Conservation (phyloP, 2,113 vertebrate species). For the Sander vitreus region DNA sequence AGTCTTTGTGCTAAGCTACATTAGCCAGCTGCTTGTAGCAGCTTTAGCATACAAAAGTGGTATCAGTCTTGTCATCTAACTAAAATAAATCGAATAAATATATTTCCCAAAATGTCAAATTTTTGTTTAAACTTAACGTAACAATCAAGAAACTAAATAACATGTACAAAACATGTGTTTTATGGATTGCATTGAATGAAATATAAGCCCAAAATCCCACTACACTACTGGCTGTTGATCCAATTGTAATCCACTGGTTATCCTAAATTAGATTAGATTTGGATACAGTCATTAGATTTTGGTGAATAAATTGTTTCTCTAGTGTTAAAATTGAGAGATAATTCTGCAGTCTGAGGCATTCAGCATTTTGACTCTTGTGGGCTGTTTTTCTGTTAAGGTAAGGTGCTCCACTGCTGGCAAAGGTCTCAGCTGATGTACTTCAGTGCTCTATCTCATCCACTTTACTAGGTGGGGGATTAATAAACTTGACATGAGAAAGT, state of each 20-base stretch:
- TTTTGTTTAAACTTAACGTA: background rate
- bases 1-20: background rate
- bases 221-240: background rate
- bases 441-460: conserved; percentile 58
- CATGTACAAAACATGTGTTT: background rate
- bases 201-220: background rate
- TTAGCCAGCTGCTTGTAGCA: background rate
- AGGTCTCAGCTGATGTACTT: conserved; percentile 55
- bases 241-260: background rate
- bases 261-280: background rate
- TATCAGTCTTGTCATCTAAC: background rate
- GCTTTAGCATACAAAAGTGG: background rate
- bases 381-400: conserved; percentile 24
- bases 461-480: conserved; percentile 67
- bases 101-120: background rate
- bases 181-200: background rate
- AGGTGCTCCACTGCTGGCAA: conserved; percentile 34
- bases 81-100: background rate
- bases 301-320: background rate
- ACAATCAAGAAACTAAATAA: background rate
- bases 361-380: conserved; percentile 27
- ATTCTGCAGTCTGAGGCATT: conserved; percentile 11
- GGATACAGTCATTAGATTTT: background rate
- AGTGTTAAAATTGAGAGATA: background rate
- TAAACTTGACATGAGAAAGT: conserved; percentile 76